These are phyloP conservation scores for Corythucha ciliata DNA, from an alignment of 2,888 invertebrate species.

Conservation along the genomic window DNA sequence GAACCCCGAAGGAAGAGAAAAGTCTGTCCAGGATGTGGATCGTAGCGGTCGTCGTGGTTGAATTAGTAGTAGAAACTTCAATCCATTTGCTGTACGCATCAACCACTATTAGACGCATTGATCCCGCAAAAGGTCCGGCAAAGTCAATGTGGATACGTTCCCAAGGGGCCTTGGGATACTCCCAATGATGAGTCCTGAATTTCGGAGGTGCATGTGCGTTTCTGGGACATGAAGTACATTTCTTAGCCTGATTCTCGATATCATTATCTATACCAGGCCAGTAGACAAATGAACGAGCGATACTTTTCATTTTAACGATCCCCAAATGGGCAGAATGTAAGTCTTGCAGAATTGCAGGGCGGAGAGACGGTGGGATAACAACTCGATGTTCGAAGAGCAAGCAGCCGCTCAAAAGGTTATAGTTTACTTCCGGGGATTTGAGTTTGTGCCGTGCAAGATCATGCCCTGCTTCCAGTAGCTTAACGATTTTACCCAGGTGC, in stretches of 20 bases:
- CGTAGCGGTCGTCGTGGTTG: too few relatives aligned
- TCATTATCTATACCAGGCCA: constrained; percentile 10
- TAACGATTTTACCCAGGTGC: constrained; percentile 5
- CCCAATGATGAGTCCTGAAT: too few relatives aligned
- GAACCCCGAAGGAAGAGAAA: too few relatives aligned
- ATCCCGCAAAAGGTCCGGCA: too few relatives aligned
- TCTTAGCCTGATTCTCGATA: constrained; percentile 12
- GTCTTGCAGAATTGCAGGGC: constrained; percentile 8
- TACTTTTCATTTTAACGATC: constrained; percentile 14
- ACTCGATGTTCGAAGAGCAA: constrained; percentile 10
- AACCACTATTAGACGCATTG: too few relatives aligned
- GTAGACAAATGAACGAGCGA: constrained; percentile 8
- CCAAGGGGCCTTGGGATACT: too few relatives aligned
- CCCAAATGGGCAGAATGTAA: constrained; percentile 11
- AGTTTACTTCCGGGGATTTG: constrained; percentile 11
- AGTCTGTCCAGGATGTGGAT: too few relatives aligned
- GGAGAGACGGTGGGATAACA: constrained; percentile 15
- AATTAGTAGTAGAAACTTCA: too few relatives aligned
- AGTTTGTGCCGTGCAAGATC: background rate
- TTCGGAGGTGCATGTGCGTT: too few relatives aligned
- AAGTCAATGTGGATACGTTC: too few relatives aligned
- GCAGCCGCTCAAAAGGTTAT: background rate
- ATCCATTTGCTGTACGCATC: too few relatives aligned
- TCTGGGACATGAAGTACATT: too few relatives aligned
- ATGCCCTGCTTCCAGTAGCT: background rate